A percentile compares a stretch with the other conserved stretches of the same genome.
phyloP scores from a whole-genome alignment of 92 coral and sea anemone genomes.

The Siderastrea siderea region DNA sequence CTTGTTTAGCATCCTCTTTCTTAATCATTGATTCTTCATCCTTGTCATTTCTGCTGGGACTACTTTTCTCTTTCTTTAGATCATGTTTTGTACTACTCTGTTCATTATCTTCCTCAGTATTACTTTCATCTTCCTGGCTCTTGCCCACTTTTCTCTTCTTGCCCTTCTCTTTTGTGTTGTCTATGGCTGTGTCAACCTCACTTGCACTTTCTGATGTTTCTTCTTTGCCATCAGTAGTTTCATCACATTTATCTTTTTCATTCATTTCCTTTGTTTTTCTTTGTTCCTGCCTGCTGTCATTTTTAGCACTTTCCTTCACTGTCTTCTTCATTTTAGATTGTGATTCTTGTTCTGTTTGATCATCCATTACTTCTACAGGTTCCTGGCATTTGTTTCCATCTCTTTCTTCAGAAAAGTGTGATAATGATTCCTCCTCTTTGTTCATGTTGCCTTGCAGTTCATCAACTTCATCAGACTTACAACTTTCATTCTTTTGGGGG shows the following conservation, averaged over 20 bases:
- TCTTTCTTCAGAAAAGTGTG: background rate
- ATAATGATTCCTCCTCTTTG: background rate
- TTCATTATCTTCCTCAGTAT: background rate
- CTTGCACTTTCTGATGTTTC: constrained; percentile 3
- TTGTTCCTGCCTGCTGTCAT: background rate
- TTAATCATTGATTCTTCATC: background rate
- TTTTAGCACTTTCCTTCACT: constrained; percentile 18
- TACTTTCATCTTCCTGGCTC: constrained; percentile 2
- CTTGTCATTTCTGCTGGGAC: background rate
- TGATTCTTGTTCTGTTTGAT: constrained; percentile 8
- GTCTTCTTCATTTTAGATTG: background rate
- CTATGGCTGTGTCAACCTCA: background rate
- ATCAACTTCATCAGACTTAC: background rate
- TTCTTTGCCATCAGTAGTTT: background rate
- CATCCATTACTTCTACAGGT: background rate
- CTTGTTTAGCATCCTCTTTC: constrained; percentile 16
- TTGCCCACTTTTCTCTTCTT: constrained; percentile 9
- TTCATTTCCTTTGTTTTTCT: constrained; percentile 1
- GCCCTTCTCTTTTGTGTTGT: constrained; percentile 27
- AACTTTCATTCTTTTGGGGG: background rate
- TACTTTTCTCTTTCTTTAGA: background rate
- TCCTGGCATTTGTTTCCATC: constrained; percentile 18
- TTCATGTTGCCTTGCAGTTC: background rate
- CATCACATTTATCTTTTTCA: background rate
- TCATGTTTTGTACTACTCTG: background rate